phyloP scores from a whole-genome alignment of 1,140 invertebrate genomes.

The Pseudachorutes palmiensis region DNA sequence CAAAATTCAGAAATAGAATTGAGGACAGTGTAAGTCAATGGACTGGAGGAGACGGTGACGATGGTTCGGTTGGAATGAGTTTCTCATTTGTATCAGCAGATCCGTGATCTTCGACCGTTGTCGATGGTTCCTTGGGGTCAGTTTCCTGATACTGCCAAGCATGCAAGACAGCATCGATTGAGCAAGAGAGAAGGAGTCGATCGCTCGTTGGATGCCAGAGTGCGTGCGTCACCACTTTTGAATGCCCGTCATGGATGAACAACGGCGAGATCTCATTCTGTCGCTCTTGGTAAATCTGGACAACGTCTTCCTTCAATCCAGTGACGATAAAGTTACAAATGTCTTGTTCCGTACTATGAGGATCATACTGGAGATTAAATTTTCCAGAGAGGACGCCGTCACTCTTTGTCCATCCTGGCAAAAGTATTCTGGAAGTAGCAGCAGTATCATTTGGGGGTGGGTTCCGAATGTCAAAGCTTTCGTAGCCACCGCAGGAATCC shows the following conservation, averaged over 20 bases:
- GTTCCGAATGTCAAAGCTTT: conserved; percentile 24
- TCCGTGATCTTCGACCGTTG: too few relatives aligned
- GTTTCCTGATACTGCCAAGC: conserved; percentile 36
- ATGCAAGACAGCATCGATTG: conserved; percentile 31
- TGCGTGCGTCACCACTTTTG: conserved; percentile 24
- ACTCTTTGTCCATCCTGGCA: conserved; percentile 16
- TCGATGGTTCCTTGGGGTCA: too few relatives aligned
- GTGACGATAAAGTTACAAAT: conserved; percentile 29
- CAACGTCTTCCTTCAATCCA: conserved; percentile 27
- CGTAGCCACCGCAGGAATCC: conserved; percentile 32
- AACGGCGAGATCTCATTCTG: conserved; percentile 5
- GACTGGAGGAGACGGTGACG: too few relatives aligned
- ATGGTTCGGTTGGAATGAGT: too few relatives aligned
- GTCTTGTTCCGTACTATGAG: not conserved
- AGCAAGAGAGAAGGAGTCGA: conserved; percentile 29
- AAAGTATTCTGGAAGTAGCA: not conserved
- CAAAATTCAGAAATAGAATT: too few relatives aligned
- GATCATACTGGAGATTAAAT: conserved; percentile 34
- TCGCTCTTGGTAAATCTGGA: conserved; percentile 24
- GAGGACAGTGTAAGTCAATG: too few relatives aligned
- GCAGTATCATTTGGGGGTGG: not conserved
- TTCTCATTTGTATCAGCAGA: too few relatives aligned
- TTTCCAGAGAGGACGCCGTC: conserved; percentile 16
- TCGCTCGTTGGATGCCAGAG: conserved; percentile 26
- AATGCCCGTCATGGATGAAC: conserved; percentile 35